Evolutionary conservation across 2,888 invertebrate genomes (phyloP).

Genomic region (Agriopis aurantiaria): DNA sequence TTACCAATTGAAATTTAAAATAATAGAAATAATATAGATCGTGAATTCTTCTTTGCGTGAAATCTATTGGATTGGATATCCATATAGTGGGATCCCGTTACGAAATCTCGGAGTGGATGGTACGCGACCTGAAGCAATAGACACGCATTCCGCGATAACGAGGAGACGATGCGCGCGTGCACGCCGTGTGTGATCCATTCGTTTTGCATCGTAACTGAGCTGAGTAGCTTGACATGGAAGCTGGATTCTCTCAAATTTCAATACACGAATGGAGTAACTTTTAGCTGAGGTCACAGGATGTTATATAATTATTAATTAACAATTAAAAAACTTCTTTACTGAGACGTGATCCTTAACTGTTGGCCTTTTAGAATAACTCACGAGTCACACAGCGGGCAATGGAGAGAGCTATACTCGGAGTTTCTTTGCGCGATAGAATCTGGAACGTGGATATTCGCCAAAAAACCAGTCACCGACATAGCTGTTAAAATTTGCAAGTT

Average conservation of each 20-base stretch:
- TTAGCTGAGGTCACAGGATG: neutral
- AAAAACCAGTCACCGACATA: too few species aligned
- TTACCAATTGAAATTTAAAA: too few species aligned
- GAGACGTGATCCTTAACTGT: too few species aligned
- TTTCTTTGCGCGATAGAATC: too few species aligned
- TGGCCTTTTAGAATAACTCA: too few species aligned
- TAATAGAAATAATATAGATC: too few species aligned
- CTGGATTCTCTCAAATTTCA: neutral
- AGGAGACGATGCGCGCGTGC: slow-evolving; percentile 54
- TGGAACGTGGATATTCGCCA: too few species aligned
- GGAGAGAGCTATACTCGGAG: too few species aligned
- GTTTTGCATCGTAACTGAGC: slow-evolving; percentile 36
- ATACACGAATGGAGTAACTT: neutral
- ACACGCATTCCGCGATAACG: slow-evolving; percentile 62
- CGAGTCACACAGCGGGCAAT: too few species aligned
- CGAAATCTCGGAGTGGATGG: slow-evolving; percentile 48
- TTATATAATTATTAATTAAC: too few species aligned
- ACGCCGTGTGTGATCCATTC: slow-evolving; percentile 52
- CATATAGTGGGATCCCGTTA: slow-evolving; percentile 63
- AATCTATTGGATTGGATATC: slow-evolving; percentile 47
- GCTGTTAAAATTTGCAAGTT: too few species aligned
- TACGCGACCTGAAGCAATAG: slow-evolving; percentile 69
- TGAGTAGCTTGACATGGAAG: neutral
- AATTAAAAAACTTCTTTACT: too few species aligned
- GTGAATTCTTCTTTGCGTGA: slow-evolving; percentile 39